phyloP scores from a whole-genome alignment of 2,888 invertebrate species.

The Arctia plantaginis region DNA sequence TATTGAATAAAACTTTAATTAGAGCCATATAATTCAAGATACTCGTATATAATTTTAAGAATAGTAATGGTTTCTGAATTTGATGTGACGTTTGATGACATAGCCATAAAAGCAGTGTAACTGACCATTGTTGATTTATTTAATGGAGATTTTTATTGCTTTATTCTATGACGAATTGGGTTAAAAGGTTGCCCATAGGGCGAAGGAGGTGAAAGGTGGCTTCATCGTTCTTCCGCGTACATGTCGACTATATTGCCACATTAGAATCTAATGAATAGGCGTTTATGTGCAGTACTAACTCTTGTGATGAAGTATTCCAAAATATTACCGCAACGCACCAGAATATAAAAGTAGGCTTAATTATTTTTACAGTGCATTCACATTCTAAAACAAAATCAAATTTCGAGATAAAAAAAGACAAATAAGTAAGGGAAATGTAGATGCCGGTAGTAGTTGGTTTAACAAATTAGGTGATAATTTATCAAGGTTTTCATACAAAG shows the following conservation, averaged over 20 bases:
- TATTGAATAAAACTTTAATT: not conserved
- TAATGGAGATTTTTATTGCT: not conserved
- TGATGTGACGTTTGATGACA: not conserved
- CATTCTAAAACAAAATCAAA: too few species aligned
- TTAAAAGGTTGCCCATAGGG: conserved; percentile 41
- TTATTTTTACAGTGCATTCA: too few species aligned
- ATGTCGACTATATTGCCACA: conserved; percentile 44
- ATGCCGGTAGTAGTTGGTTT: not conserved
- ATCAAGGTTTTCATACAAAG: not conserved
- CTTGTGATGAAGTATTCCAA: too few species aligned
- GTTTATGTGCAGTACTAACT: too few species aligned
- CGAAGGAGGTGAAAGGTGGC: conserved; percentile 46
- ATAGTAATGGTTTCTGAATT: too few species aligned
- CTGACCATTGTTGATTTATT: conserved; percentile 1
- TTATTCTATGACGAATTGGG: conserved; percentile 17
- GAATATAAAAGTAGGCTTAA: too few species aligned
- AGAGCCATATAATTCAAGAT: not conserved
- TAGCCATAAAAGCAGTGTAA: not conserved
- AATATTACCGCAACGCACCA: too few species aligned
- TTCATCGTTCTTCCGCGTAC: conserved; percentile 40
- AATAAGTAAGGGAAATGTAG: not conserved
- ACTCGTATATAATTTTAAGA: too few species aligned
- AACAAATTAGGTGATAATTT: not conserved
- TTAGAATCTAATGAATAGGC: conserved; percentile 6
- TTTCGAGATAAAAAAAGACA: too few species aligned